These are phyloP conservation scores for Lycocerus yunnanus DNA, from an alignment of 2,888 invertebrate genomes.

Conservation along the genomic window DNA sequence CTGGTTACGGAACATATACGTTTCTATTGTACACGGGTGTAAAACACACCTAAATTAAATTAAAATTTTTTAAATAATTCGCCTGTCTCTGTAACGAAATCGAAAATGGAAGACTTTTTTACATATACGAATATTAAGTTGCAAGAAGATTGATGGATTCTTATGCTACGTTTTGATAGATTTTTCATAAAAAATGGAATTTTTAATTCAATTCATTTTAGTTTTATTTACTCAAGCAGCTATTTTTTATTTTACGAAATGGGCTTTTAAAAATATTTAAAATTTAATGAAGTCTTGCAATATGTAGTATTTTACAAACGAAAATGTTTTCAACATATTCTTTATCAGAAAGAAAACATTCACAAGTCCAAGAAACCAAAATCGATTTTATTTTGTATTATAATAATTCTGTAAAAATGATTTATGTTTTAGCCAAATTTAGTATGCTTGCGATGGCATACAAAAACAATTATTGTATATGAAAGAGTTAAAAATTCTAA, in stretches of 20 bases:
- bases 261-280: too few relatives aligned
- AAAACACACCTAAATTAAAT: background rate
- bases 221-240: background rate
- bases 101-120: background rate
- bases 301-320: background rate
- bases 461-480: too few relatives aligned
- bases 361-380: background rate
- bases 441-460: too few relatives aligned
- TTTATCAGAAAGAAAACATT: background rate
- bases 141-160: too few relatives aligned
- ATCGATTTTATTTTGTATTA: background rate
- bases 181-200: too few relatives aligned
- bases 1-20: background rate
- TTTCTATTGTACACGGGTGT: background rate
- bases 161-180: too few relatives aligned
- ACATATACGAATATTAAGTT: background rate
- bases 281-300: background rate
- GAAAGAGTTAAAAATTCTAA: too few relatives aligned
- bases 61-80: background rate
- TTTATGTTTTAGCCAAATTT: too few relatives aligned
- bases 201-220: background rate
- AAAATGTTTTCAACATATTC: background rate
- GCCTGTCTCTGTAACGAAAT: background rate
- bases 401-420: too few relatives aligned
- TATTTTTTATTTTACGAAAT: background rate